phyloP scores from a whole-genome alignment of 2,888 invertebrate genomes.

The Cerceris rybyensis region DNA sequence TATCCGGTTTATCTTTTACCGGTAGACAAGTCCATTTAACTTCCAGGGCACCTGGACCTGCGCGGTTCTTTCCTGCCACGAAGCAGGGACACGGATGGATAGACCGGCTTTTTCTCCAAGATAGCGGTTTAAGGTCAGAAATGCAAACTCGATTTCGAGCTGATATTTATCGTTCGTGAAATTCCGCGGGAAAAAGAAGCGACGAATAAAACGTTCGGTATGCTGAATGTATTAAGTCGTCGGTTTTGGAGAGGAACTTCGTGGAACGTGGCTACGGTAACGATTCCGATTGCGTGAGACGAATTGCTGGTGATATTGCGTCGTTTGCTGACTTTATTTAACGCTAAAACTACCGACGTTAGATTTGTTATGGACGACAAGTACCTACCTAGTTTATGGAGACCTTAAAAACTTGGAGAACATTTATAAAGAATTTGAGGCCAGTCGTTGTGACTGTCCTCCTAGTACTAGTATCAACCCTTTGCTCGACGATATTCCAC shows the following conservation, averaged over 20 bases:
- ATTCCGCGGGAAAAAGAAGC: background rate
- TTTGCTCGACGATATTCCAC: too few relatives aligned
- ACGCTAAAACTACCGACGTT: too few relatives aligned
- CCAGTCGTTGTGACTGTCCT: too few relatives aligned
- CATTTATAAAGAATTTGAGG: too few relatives aligned
- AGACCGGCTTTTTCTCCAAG: conserved; percentile 8
- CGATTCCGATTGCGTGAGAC: background rate
- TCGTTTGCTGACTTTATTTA: too few relatives aligned
- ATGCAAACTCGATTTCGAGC: conserved; percentile 20
- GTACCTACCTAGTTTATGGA: too few relatives aligned
- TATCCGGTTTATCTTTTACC: conserved; percentile 66
- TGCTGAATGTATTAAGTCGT: background rate
- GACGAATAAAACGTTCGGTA: background rate
- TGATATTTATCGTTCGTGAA: background rate
- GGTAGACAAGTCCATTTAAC: conserved; percentile 59
- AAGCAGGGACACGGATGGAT: conserved; percentile 1
- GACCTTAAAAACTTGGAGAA: too few relatives aligned
- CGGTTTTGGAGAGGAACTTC: background rate
- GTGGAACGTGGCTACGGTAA: background rate
- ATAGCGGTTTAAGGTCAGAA: conserved; percentile 20
- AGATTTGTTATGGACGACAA: too few relatives aligned
- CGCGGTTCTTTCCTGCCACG: conserved; percentile 19
- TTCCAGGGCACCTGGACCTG: conserved; percentile 51
- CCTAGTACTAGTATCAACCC: too few relatives aligned
- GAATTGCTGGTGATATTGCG: too few relatives aligned